These are phyloP conservation scores for Hapalemur alaotrensis DNA, from an alignment of 2,797 vertebrate genomes.

Conservation along the genomic window DNA sequence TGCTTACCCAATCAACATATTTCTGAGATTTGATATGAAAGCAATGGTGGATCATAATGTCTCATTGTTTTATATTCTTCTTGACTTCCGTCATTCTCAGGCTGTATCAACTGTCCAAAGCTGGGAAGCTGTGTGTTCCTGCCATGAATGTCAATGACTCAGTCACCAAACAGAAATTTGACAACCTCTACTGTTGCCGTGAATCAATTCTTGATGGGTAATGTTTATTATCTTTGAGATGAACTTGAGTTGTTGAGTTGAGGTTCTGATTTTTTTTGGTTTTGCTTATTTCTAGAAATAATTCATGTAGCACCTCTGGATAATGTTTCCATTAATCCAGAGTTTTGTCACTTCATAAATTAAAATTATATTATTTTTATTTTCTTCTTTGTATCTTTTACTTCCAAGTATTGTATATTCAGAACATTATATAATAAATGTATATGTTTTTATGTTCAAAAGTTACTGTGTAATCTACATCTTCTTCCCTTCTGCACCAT, in stretches of 20 bases:
- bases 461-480: neutral
- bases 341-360: neutral
- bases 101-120: slow-evolving; percentile 96
- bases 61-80: neutral
- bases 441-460: slow-evolving; percentile 20
- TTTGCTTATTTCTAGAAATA: slow-evolving; percentile 55
- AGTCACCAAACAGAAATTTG: slow-evolving; percentile 98
- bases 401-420: neutral
- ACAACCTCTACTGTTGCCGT: slow-evolving; percentile 98
- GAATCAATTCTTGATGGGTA: slow-evolving; percentile 98
- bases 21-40: slow-evolving; percentile 15
- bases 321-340: neutral
- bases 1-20: neutral
- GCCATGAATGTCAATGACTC: slow-evolving; percentile 99
- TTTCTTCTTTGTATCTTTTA: neutral
- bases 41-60: neutral
- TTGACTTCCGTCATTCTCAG: slow-evolving; percentile 73
- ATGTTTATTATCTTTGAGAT: slow-evolving; percentile 56
- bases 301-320: slow-evolving; percentile 29
- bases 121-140: slow-evolving; percentile 96
- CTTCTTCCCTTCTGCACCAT: neutral
- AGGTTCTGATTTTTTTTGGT: neutral
- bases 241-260: slow-evolving; percentile 38
- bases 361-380: slow-evolving; percentile 3
- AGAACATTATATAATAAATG: neutral